Percentiles rank a stretch among this genome's conserved stretches.
phyloP scores from a whole-genome alignment of 2,888 invertebrate genomes.

The Callyntrura guangdongensis region DNA sequence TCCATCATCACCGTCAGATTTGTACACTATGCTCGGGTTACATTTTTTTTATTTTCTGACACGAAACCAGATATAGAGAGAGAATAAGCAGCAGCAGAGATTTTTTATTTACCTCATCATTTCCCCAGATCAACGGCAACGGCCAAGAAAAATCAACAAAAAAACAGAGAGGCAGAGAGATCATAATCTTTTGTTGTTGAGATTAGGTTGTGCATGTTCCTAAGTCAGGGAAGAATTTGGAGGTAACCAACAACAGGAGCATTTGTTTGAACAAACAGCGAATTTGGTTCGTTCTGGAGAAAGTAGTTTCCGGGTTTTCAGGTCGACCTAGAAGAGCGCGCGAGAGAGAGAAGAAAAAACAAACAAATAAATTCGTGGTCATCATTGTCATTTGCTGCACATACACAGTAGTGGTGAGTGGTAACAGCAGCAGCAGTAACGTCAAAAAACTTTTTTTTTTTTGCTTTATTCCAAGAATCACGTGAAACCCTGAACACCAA shows the following conservation, averaged over 20 bases:
- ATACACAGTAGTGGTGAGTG: background rate
- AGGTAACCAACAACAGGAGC: background rate
- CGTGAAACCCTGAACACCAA: background rate
- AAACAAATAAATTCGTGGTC: conserved; percentile 14
- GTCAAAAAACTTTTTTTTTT: background rate
- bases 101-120: too few relatives aligned
- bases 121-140: too few relatives aligned
- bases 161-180: background rate
- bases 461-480: too few relatives aligned
- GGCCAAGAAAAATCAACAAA: background rate
- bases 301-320: background rate
- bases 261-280: background rate
- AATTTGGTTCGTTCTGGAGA: too few relatives aligned
- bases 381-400: background rate
- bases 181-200: background rate
- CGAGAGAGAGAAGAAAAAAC: too few relatives aligned
- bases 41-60: too few relatives aligned
- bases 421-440: background rate
- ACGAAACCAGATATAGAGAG: too few relatives aligned
- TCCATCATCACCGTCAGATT: too few relatives aligned
- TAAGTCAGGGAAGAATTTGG: background rate
- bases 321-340: background rate
- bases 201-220: background rate
- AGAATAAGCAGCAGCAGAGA: too few relatives aligned
- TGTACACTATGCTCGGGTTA: too few relatives aligned